Evolutionary conservation across 2,113 vertebrate genomes (phyloP), one percentile per base, ranked within the genome.

Genomic region (Dolichallabes microphthalmus): DNA sequence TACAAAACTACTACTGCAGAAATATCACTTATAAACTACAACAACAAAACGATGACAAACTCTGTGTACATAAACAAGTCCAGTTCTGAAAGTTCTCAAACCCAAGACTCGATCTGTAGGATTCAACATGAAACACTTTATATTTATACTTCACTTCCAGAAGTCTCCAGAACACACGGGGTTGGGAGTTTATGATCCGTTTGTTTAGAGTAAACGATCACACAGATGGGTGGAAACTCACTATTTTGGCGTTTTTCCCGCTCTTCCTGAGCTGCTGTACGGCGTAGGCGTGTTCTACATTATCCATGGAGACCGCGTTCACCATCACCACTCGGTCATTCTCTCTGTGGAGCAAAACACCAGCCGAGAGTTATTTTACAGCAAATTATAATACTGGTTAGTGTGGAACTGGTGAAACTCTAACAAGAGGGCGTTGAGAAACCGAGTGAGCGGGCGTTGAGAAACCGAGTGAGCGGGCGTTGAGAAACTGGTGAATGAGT

Each of bases 251-350:
- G 90, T 98, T 98, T 94, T 99, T 99, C 86, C 98, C 98, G 86
- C 97, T 99, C 93, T 99, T 99, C 88, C 98, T 96, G 83, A 99
- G 94, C 87, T 99, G 98, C 91, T 99, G 97, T 89, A 99, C 98
- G 87, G 98, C 98, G 85, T 99, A 98, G 0, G 97, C 96, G 88
- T 99, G 98, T 84, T 99, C 98, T 12, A 99, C 98, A 3, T 99
- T 99, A 93, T 99, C 98, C 98, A 99, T 98, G 11, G 98, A 98
- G 88, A 99, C 98, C 0, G 96, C 97, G 80, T 99, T 99, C 88
- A 99, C 98, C 98, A 99, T 99, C 25, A 98, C 97, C 87, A 99
- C 98, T 52, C 98, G 95, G 89, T 99, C 98, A 94, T 99, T 99
- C 93, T 99, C 97, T 91, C 98, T 99, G 86, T 15, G 89, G 14